Evolutionary conservation across 2,797 vertebrate genomes (phyloP).

Genomic region (Lepus townsendii): DNA sequence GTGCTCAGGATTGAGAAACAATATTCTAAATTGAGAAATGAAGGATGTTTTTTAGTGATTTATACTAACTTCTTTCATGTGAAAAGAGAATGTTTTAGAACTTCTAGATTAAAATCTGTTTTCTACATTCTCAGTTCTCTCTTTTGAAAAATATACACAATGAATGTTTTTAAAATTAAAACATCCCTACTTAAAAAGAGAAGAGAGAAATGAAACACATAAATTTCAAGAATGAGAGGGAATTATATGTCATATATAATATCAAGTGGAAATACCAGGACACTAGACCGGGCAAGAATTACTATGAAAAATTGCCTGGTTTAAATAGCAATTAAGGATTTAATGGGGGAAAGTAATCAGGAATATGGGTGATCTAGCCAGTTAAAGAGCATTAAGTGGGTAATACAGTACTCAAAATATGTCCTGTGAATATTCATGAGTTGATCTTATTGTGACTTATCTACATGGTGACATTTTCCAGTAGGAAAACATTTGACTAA

Average conservation of each 20-base stretch:
- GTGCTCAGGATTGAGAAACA: not conserved
- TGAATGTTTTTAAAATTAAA: slow-evolving; percentile 48
- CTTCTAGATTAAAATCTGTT: slow-evolving; percentile 50
- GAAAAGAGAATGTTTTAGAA: slow-evolving; percentile 36
- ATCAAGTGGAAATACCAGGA: slow-evolving; percentile 76
- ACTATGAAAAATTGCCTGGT: slow-evolving; percentile 87
- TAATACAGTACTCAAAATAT: slow-evolving; percentile 79
- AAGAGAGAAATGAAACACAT: slow-evolving; percentile 68
- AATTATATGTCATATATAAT: slow-evolving; percentile 75
- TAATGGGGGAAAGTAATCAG: slow-evolving; percentile 85
- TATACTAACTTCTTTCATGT: slow-evolving; percentile 6
- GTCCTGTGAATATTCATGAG: slow-evolving; percentile 88
- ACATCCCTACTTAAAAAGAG: slow-evolving; percentile 60
- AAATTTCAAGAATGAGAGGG: slow-evolving; percentile 67
- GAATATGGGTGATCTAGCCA: slow-evolving; percentile 81
- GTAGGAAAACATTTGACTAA: slow-evolving; percentile 88
- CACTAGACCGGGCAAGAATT: slow-evolving; percentile 84
- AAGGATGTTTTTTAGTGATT: slow-evolving; percentile 1
- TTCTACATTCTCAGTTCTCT: slow-evolving; percentile 51
- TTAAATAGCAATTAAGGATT: slow-evolving; percentile 84
- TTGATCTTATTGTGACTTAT: slow-evolving; percentile 89
- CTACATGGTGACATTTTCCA: slow-evolving; percentile 88
- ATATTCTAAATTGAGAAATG: slow-evolving; percentile 51
- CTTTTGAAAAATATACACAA: slow-evolving; percentile 57
- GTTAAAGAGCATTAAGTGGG: slow-evolving; percentile 74